phyloP scores from a whole-genome alignment of 2,113 vertebrate genomes.

The Hiodon alosoides region DNA sequence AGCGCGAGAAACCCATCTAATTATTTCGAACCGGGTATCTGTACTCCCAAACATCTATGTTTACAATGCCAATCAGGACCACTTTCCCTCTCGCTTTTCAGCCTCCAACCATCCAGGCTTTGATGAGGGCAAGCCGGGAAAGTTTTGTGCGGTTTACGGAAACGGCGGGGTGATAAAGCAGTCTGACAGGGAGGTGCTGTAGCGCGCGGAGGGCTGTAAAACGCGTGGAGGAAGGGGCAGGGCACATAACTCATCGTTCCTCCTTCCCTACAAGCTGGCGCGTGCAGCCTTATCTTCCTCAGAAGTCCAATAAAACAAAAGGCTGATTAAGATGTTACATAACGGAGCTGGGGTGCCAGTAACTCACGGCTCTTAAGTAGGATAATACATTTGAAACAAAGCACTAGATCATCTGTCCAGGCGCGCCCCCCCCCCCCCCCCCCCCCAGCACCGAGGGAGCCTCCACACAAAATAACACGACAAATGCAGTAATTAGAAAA shows the following conservation, averaged over 20 bases:
- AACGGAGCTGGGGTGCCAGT: slow-evolving; percentile 12
- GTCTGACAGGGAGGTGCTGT: slow-evolving; percentile 45
- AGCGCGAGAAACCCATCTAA: too few species aligned
- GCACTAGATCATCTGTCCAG: slow-evolving; percentile 21
- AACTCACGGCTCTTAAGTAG: not conserved
- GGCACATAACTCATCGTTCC: slow-evolving; percentile 40
- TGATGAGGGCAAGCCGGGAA: too few species aligned
- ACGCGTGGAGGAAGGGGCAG: slow-evolving; percentile 45
- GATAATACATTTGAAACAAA: slow-evolving; percentile 24
- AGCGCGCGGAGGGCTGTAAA: slow-evolving; percentile 43
- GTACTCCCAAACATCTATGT: too few species aligned
- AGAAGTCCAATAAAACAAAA: slow-evolving; percentile 29
- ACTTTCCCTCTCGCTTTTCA: too few species aligned
- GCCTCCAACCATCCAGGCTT: too few species aligned
- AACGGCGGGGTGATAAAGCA: slow-evolving; percentile 49
- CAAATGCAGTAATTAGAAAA: too few species aligned
- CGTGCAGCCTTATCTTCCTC: slow-evolving; percentile 25
- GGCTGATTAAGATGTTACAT: slow-evolving; percentile 31
- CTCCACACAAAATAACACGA: too few species aligned
- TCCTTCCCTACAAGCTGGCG: not conserved
- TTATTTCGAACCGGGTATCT: too few species aligned
- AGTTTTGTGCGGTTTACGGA: slow-evolving; percentile 21
- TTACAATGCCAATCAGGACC: too few species aligned
- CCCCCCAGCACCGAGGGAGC: too few species aligned
- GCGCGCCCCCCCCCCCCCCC: not conserved